phyloP scores from a whole-genome alignment of 2,797 vertebrate species.

The Oreonectes daqikongensis region DNA sequence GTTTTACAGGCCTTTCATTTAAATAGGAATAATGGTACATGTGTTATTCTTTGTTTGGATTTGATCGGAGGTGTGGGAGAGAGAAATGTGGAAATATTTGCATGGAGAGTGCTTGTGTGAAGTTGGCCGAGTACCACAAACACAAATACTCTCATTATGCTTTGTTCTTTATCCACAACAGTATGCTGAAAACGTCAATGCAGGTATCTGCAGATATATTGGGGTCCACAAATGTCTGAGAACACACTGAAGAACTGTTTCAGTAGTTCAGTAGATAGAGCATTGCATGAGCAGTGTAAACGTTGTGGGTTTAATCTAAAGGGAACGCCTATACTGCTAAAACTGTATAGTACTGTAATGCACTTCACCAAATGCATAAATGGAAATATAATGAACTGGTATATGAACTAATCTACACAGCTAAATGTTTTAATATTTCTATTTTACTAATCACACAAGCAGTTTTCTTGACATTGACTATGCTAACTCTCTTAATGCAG shows the following conservation, averaged over 20 bases:
- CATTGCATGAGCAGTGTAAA: too few relatives aligned
- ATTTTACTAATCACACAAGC: background rate
- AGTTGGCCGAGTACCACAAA: constrained; percentile 24
- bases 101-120: background rate
- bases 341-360: too few relatives aligned
- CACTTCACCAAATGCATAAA: too few relatives aligned
- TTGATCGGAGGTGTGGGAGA: constrained; percentile 42
- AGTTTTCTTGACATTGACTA: background rate
- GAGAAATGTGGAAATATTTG: constrained; percentile 33
- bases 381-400: too few relatives aligned
- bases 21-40: constrained; percentile 43
- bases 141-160: background rate
- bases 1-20: constrained; percentile 52
- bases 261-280: too few relatives aligned
- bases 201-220: background rate
- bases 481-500: background rate
- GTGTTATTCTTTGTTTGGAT: constrained; percentile 52
- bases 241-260: too few relatives aligned
- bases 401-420: too few relatives aligned
- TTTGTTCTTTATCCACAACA: background rate
- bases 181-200: constrained; percentile 12
- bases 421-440: background rate
- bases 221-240: background rate
- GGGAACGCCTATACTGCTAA: too few relatives aligned
- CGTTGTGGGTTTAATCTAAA: too few relatives aligned